Evolutionary conservation across 2,113 vertebrate species (phyloP), one percentile per base, ranked within the genome.

Genomic region (Psittacara wagleri): DNA sequence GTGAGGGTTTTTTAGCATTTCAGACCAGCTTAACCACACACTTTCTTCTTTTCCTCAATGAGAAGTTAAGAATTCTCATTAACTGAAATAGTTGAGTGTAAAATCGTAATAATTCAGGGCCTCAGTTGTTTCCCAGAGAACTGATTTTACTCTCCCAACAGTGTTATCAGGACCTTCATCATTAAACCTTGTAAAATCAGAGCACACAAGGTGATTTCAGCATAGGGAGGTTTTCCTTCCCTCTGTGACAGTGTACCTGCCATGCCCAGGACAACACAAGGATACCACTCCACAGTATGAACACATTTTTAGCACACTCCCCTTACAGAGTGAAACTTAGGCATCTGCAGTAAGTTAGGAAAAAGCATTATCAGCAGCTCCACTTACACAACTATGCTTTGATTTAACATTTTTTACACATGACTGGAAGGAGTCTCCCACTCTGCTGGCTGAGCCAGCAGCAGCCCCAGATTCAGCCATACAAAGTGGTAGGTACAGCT

Each of bases 401-500:
- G 28, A 67, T 18, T 41, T 15, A 76, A 25, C 19, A 4, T 74
- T 74, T 83, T 49, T 62, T 16, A 48, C 9, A 0, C 11, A 12
- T 4, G 20, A 88, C n/a, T 43, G 63, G 55, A 61, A 49, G 25
- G 35, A 64, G 20, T 17, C 2, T 6, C 11, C 6, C 3, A 8
- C 7, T 33, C 10, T 23, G 31, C 48, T n/a, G 54, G 11, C 33
- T 0, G 1, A 51, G 27, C 20, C 13, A 10, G 19, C 29, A 75
- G 27, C 83, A 74, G 10, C 37, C 52, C 28, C 76, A 61, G 15
- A 51, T 51, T 69, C 59, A 94, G 15, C 48, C 44, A 48, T 3
- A 27, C 25, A 29, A 74, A 78, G 12, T 0, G 0, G 3, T 13
- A 35, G 9, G 9, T 54, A 19, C 0, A 0, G 44, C 37, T 79